Base-by-base conservation (phyloP, 37 sponge, comb jelly and placozoan species). In the Theonella swinhoei region DNA sequence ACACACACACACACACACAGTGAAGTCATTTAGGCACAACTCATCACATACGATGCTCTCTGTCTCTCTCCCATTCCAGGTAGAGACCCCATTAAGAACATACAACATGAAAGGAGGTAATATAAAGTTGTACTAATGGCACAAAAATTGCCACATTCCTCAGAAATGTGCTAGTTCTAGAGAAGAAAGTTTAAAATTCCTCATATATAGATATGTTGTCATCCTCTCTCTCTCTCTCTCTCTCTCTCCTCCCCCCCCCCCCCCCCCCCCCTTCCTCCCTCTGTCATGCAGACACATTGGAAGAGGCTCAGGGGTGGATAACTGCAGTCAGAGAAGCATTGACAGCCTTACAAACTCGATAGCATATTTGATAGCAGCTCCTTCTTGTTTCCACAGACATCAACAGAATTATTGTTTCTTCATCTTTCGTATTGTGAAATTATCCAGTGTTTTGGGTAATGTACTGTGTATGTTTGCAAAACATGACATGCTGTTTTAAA, bases 31-130 rank as follows among this genome's bases (percentile, higher is more conserved):
- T 7, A 17, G 54, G 54, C 54, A 47, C 54, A 14, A 47, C 54
- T 14, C 54, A 17, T 14, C 54, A 14, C 7, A 47, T 47, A 47
- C 7, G 14, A 14, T 7, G 54, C 54, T 17, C 54, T 47, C 14
- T 7, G 54, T 47, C n/a, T n/a, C n/a, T n/a, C n/a, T n/a, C n/a
- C n/a, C n/a, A n/a, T 23, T 64, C 11, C 60, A 89, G 89, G 39
- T 89, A 30, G 39, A 40, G n/a, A 78, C 75, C 30, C 74, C 84
- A 2, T n/a, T 41, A 31, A 77, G 89, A 77, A 79, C 69, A 47
- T 89, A 78, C 37, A 84, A 89, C n/a, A 89, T 89, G 24, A 83
- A 72, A 65, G 89, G 74, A 83, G 84, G 89, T 89, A 60, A 81
- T 70, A 8, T 23, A 5, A 1, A 37, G n/a, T 26, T 65, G 29